Evolutionary conservation across 2,797 vertebrate genomes (phyloP), one percentile per base, ranked within the genome.

Genomic region (Danionella dracula): DNA sequence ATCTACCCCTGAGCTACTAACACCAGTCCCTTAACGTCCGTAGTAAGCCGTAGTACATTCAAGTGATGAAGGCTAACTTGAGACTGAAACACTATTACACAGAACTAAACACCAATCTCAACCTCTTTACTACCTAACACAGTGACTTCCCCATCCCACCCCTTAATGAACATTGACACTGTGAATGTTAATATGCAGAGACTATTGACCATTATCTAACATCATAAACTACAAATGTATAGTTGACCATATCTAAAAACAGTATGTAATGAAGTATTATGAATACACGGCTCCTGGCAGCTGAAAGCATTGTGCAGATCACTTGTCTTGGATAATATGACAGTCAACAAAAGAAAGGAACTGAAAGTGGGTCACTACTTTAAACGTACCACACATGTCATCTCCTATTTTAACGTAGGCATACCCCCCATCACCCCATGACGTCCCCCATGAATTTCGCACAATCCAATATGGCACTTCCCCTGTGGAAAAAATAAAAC

Each of bases 401-500:
- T 72, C 9, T 0, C 93, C 93, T 2, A 93, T 93, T 86, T 94
- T 95, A 37, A 97, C 83, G 75, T 68, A 90, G 68, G 88, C 92
- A 8, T 94, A 98, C 62, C 94, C 94, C 0, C 88, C 76, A 15
- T 91, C 80, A 60, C 94, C 96, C 94, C 94, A 96, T 0, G 82
- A 50, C 0, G 72, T 79, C 8, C 94, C 94, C 94, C 94, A 95
- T 0, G 94, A 94, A 79, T 98, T 98, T 67, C 92, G 89, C 9
- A 96, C 90, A 32, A 96, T 94, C 94, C 96, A 95, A 77, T 90
- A 93, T 0, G 92, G 93, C 73, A 88, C 79, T 13, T 82, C 88
- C 60, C 91, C 91, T 92, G 55, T 49, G 23, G 73, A 78, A 41
- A 66, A 69, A 56, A 77, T 60, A 13, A 44, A 37, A 23, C n/a